Percentiles rank a stretch among this genome's conserved stretches.
Evolutionary conservation across 2,797 vertebrate genomes (phyloP).

Genomic region (Muraenolepis orangiensis): DNA sequence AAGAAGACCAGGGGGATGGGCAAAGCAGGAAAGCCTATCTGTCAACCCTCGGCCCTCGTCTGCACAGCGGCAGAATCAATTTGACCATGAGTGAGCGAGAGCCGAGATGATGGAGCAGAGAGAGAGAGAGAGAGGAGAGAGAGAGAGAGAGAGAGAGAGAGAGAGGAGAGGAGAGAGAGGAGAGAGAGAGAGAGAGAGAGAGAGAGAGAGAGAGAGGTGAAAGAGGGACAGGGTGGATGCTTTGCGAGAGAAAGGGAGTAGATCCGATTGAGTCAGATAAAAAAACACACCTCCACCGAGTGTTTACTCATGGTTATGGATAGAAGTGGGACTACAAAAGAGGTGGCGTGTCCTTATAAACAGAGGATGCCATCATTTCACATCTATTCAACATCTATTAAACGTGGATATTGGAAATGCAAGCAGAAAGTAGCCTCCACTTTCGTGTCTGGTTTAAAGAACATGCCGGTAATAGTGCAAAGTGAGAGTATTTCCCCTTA

Average conservation of each 20-base stretch:
- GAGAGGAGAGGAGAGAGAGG: too few species aligned
- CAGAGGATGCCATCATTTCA: neutral
- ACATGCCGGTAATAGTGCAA: neutral
- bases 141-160: too few species aligned
- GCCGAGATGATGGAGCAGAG: too few species aligned
- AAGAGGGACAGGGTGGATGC: neutral
- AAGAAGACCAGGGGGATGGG: slow-evolving; percentile 44
- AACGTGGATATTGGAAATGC: neutral
- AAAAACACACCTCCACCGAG: neutral
- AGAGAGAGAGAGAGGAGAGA: slow-evolving; percentile 29
- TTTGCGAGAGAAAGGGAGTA: slow-evolving; percentile 32
- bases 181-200: too few species aligned
- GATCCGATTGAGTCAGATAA: slow-evolving; percentile 13
- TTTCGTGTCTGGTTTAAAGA: neutral
- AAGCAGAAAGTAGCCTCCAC: slow-evolving; percentile 8
- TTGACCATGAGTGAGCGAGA: slow-evolving; percentile 67
- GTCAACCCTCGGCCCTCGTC: slow-evolving; percentile 67
- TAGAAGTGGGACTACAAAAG: slow-evolving; percentile 23
- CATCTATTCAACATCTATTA: neutral
- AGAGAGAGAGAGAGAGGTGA: too few species aligned
- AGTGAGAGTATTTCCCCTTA: neutral
- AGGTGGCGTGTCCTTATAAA: neutral
- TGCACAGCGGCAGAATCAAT: slow-evolving; percentile 71
- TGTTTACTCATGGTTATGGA: slow-evolving; percentile 33
- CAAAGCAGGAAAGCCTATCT: slow-evolving; percentile 66